Evolutionary conservation across 2,797 vertebrate species (phyloP), one percentile per base, ranked within the genome.

Genomic region (Argyrosomus regius): DNA sequence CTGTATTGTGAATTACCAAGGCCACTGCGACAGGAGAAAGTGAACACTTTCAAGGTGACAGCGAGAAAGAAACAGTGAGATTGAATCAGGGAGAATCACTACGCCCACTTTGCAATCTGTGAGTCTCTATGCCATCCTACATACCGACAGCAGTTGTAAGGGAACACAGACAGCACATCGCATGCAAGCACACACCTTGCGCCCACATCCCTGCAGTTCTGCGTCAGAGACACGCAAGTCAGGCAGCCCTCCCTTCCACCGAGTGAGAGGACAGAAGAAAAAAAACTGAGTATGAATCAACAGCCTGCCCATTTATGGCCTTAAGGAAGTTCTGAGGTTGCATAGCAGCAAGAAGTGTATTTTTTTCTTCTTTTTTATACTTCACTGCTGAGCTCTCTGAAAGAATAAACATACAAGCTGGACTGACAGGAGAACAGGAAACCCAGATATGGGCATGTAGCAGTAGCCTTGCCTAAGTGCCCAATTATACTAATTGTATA

Each of bases 141-240:
- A 84, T 86, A 81, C 75, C 69, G 28, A 89, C 80, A 72, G 82
- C 75, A 70, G 75, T 83, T 90, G 86, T 91, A 85, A 88, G 78
- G 78, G 82, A 83, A 85, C 87, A 72, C 60, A 81, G 88, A 87
- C 65, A 88, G 82, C 80, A 82, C 89, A 89, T 88, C 9, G n/a
- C 86, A 87, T 84, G 57, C 82, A 81, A 79, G 75, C 72, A 78
- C 89, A 90, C 92, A 93, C 94, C 87, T 92, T 87, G 77, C 92
- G 79, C 95, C 95, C 93, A 95, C 95, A 86, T 92, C 28, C 50
- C 87, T 91, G 87, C 89, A 88, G 90, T 80, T 90, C 84, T 95
- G 93, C 95, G 95, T 96, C 95, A 96, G 83, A 95, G 82, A 89
- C 82, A 94, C 91, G 92, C 92, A 93, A 91, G 87, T 86, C 72